phyloP scores from a whole-genome alignment of 2,888 invertebrate genomes.

The Latrodectus hesperus region DNA sequence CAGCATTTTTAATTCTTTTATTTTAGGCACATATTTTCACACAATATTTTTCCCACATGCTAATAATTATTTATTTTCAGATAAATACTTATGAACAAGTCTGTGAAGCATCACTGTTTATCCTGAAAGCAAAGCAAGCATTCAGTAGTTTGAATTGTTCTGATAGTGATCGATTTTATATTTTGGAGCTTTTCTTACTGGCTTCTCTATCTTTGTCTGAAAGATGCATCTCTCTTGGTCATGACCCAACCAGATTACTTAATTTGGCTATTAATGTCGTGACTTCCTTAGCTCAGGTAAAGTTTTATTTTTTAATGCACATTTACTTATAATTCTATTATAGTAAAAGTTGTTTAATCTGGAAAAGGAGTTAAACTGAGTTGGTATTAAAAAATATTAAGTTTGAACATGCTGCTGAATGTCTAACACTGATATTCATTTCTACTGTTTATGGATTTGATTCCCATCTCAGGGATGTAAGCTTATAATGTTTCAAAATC shows the following conservation, averaged over 20 bases:
- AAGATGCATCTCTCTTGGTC: constrained; percentile 24
- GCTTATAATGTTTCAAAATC: too few species aligned
- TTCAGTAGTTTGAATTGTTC: constrained; percentile 19
- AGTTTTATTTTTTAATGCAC: too few species aligned
- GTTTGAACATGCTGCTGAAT: too few species aligned
- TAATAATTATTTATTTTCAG: constrained; percentile 14
- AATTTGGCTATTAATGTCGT: constrained; percentile 1
- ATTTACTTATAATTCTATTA: too few species aligned
- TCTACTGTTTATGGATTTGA: too few species aligned
- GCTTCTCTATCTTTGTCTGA: constrained; percentile 39
- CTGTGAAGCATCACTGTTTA: constrained; percentile 28
- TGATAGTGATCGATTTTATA: constrained; percentile 26
- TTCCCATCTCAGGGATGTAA: too few species aligned
- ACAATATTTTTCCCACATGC: neutral
- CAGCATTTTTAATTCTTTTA: neutral
- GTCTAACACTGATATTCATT: too few species aligned
- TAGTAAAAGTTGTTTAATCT: too few species aligned
- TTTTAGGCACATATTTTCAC: neutral
- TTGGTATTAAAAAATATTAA: too few species aligned
- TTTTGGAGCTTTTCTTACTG: constrained; percentile 39
- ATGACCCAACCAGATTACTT: constrained; percentile 23
- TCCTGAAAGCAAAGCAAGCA: constrained; percentile 20
- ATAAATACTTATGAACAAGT: constrained; percentile 34
- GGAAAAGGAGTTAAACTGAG: too few species aligned
- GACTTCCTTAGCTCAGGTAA: constrained; percentile 24